phyloP scores from a whole-genome alignment of 2,113 vertebrate genomes.

The Pedetes capensis region DNA sequence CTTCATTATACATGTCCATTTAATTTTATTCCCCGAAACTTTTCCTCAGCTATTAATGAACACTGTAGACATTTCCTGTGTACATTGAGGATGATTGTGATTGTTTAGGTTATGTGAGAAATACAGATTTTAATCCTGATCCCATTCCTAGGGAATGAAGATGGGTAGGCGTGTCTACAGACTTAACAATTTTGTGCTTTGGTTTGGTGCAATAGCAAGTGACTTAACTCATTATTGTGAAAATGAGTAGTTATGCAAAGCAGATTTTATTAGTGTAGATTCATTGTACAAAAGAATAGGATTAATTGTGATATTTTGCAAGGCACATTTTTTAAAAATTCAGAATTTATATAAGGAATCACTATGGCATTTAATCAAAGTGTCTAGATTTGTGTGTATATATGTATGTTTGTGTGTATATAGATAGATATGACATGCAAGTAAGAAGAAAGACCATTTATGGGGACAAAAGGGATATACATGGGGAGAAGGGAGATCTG shows the following conservation, averaged over 20 bases:
- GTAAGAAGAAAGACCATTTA: no score
- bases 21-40: neutral
- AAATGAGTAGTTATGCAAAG: neutral
- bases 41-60: neutral
- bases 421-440: no score
- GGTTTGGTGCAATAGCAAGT: neutral
- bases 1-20: neutral
- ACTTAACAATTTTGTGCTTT: neutral
- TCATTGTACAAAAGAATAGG: neutral
- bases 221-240: neutral
- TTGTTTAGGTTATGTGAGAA: neutral
- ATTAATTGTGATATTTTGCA: neutral
- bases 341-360: neutral
- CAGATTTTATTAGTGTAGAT: neutral
- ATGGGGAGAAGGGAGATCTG: no score
- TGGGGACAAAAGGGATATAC: no score
- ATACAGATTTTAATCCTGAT: neutral
- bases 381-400: neutral
- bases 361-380: neutral
- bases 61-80: neutral
- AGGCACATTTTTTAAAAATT: neutral
- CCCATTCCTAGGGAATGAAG: neutral
- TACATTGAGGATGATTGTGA: neutral
- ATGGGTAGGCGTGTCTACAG: neutral
- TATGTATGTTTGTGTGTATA: no score